A percentile compares a stretch with the other conserved stretches of the same genome.
These are phyloP conservation scores for Drosophila subquinaria DNA, from an alignment of 2,888 invertebrate genomes.

Conservation along the genomic window DNA sequence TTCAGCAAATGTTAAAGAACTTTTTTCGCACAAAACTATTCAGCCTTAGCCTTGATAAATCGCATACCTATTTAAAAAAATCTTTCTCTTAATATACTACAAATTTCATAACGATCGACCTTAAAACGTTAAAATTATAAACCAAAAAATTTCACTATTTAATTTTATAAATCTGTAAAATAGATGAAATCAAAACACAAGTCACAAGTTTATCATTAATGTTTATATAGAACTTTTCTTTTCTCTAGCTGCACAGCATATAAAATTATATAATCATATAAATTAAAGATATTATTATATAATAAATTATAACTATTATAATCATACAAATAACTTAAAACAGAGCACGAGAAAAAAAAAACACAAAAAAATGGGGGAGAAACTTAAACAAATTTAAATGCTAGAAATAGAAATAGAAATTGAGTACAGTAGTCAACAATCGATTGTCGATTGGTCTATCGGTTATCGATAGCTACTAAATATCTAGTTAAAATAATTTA, in stretches of 20 bases:
- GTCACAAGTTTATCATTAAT: conserved; percentile 9
- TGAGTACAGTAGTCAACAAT: conserved; percentile 36
- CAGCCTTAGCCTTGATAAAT: too few relatives aligned
- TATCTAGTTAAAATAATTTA: conserved; percentile 81
- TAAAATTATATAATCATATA: conserved; percentile 37
- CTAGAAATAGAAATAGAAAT: conserved; percentile 32
- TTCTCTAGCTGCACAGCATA: conserved; percentile 29
- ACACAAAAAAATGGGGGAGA: conserved; percentile 5
- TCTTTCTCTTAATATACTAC: too few relatives aligned
- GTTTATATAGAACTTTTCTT: conserved; percentile 23
- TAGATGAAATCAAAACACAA: conserved; percentile 5
- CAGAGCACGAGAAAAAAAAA: conserved; percentile 21
- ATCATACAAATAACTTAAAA: conserved; percentile 34
- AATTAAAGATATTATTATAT: conserved; percentile 30
- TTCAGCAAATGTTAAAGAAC: too few relatives aligned
- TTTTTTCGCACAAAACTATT: fast-evolving
- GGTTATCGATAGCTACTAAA: conserved; percentile 14
- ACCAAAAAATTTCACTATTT: too few relatives aligned
- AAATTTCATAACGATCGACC: too few relatives aligned
- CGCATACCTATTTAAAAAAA: too few relatives aligned
- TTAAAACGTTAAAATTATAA: too few relatives aligned
- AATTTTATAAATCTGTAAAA: too few relatives aligned
- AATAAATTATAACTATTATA: too few relatives aligned
- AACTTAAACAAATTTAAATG: conserved; percentile 16
- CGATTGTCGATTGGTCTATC: neutral